Percentiles rank a stretch among this genome's conserved stretches.
Conservation (phyloP, 2,888 invertebrate species). For the Lamellibrachia satsuma region DNA sequence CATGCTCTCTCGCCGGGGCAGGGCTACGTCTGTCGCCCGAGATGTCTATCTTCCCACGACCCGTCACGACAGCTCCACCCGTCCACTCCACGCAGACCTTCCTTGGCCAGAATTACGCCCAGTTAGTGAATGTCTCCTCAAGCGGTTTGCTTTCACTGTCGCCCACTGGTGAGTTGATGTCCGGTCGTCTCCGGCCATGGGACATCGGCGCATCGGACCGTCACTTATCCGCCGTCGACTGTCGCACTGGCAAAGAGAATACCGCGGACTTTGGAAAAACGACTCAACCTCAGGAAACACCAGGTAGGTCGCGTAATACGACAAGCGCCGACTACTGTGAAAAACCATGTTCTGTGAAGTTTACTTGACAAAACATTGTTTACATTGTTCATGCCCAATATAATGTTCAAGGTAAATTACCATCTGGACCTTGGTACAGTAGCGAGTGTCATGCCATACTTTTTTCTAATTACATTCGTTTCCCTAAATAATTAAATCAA, state of each 20-base stretch:
- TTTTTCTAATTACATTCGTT: no score
- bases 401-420: no score
- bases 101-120: background rate
- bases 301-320: background rate
- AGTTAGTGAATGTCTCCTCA: background rate
- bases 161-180: background rate
- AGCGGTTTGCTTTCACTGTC: background rate
- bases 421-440: background rate
- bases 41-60: background rate
- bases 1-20: background rate
- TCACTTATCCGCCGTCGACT: background rate
- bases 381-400: no score
- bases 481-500: no score
- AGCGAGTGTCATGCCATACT: no score
- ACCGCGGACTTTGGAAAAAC: background rate
- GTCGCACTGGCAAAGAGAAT: background rate
- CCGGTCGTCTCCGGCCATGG: slow-evolving; percentile 17
- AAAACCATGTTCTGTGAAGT: background rate
- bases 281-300: background rate
- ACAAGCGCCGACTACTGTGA: background rate
- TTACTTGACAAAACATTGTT: background rate
- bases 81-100: background rate
- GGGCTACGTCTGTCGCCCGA: background rate
- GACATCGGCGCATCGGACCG: background rate
- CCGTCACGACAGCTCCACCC: background rate